These are phyloP conservation scores for Drosophila nigromelanica DNA, from an alignment of 1,140 invertebrate genomes.

Conservation along the genomic window DNA sequence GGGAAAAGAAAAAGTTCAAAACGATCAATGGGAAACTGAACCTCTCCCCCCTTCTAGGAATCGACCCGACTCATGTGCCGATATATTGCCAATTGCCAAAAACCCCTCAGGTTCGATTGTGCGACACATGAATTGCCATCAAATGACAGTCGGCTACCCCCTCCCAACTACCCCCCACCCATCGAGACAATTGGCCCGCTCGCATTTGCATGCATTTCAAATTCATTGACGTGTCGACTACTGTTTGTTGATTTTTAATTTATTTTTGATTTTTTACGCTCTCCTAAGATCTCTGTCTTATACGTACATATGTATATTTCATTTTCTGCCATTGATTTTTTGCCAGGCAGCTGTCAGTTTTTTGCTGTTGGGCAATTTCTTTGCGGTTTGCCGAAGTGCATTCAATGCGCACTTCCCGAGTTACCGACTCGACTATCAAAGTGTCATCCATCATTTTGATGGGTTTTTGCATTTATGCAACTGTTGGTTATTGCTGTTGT, in stretches of 20 bases:
- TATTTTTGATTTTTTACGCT: constrained; percentile 76
- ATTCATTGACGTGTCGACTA: constrained; percentile 74
- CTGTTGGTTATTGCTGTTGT: constrained; percentile 6
- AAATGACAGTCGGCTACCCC: constrained; percentile 35
- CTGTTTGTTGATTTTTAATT: constrained; percentile 81
- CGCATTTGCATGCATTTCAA: constrained; percentile 74
- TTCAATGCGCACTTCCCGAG: constrained; percentile 37
- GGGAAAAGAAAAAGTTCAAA: constrained; percentile 51
- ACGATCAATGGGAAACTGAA: constrained; percentile 16
- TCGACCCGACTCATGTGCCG: constrained; percentile 19
- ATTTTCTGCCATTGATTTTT: constrained; percentile 1
- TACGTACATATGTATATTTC: not conserved
- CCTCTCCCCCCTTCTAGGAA: not conserved
- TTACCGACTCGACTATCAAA: constrained; percentile 58
- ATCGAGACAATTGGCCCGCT: constrained; percentile 52
- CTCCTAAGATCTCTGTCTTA: constrained; percentile 23
- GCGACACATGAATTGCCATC: constrained; percentile 62
- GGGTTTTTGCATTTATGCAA: constrained; percentile 58
- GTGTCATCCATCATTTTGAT: constrained; percentile 80
- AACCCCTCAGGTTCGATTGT: constrained; percentile 50
- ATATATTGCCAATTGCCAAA: constrained; percentile 31
- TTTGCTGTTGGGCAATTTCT: constrained; percentile 55
- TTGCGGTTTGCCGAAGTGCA: constrained; percentile 73
- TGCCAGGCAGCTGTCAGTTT: constrained; percentile 29
- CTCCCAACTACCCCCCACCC: constrained; percentile 8